Base-by-base conservation (phyloP, 92 coral and sea anemone genomes). In the Montipora capitata region DNA sequence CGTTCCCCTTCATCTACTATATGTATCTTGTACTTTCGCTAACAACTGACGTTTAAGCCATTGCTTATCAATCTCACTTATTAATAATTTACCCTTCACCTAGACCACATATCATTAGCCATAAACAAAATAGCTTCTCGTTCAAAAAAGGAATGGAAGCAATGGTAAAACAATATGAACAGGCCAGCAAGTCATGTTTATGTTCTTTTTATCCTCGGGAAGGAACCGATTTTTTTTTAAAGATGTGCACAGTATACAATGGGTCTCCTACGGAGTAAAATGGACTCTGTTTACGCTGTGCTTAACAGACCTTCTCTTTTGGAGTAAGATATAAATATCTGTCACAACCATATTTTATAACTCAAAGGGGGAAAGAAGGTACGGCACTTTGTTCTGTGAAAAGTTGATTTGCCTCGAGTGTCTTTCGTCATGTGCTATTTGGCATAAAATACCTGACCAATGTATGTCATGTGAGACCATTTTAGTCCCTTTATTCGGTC, bases 71-170 rank as follows among this genome's bases (percentile, higher is more conserved):
- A 27, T 27, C 35, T 27, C 35, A 61, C 15, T 10, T 3, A 10
- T 7, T 6, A 18, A 48, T 43, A 44, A 64, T 66, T 45, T 13
- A 9, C 63, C 10, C 15, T 65, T 79, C 84, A 43, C 62, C 13
- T 49, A 15, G 58, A 18, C 42, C 51, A 43, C 70, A 18, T 70
- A 70, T 52, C 70, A 51, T 82, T 82, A 70, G 71, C 18, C 77
- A 27, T 70, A 70, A 70, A 82, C 86, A 82, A 82, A 57, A 82
- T 82, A 82, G 17, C 78, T 57, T 57, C 70, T 42, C 9, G 71
- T 70, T 82, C 69, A 27, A 70, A 7, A 69, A 10, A 41, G 77
- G 51, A 54, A 11, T 56, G 57, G 12, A 40, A 49, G 42, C 68
- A 82, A 52, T 1, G 35, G 35, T n/a, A 15, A 56, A 82, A 71